Evolutionary conservation across 2,113 vertebrate genomes (phyloP).

Genomic region (Myotis lucifugus): DNA sequence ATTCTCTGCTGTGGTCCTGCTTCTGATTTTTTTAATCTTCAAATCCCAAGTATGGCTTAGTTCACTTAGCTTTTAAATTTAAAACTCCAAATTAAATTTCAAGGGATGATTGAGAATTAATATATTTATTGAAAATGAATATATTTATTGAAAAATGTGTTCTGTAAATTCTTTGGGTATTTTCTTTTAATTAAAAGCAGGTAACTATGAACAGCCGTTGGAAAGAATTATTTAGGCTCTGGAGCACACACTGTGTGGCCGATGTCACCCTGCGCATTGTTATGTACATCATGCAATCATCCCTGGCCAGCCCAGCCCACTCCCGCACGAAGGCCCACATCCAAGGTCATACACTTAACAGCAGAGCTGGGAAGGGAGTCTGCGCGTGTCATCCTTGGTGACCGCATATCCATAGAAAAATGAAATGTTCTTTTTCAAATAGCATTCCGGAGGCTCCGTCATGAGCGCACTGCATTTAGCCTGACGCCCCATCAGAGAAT

Average conservation of each 20-base stretch:
- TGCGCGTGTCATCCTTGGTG: neutral
- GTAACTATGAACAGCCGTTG: no score
- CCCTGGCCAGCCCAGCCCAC: neutral
- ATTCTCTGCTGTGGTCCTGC: neutral
- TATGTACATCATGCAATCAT: neutral
- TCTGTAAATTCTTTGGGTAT: neutral
- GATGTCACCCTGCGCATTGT: slow-evolving; percentile 23
- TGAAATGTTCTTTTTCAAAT: slow-evolving; percentile 73
- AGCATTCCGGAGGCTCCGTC: slow-evolving; percentile 69
- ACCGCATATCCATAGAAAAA: slow-evolving; percentile 43
- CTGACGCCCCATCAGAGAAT: slow-evolving; percentile 61
- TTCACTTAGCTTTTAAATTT: neutral
- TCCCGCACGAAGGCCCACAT: neutral
- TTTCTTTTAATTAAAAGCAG: slow-evolving; percentile 21
- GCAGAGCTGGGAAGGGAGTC: neutral
- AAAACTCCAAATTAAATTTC: slow-evolving; percentile 37
- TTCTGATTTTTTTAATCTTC: neutral
- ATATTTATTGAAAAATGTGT: neutral
- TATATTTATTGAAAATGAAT: slow-evolving; percentile 46
- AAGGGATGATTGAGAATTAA: slow-evolving; percentile 23
- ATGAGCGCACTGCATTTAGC: slow-evolving; percentile 54
- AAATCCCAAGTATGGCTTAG: neutral
- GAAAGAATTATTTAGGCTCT: neutral
- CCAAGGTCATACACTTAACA: slow-evolving; percentile 49
- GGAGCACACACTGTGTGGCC: neutral